Evolutionary conservation across 2,888 invertebrate genomes (phyloP), one percentile per base, ranked within the genome.

Genomic region (Agrotis ipsilon): DNA sequence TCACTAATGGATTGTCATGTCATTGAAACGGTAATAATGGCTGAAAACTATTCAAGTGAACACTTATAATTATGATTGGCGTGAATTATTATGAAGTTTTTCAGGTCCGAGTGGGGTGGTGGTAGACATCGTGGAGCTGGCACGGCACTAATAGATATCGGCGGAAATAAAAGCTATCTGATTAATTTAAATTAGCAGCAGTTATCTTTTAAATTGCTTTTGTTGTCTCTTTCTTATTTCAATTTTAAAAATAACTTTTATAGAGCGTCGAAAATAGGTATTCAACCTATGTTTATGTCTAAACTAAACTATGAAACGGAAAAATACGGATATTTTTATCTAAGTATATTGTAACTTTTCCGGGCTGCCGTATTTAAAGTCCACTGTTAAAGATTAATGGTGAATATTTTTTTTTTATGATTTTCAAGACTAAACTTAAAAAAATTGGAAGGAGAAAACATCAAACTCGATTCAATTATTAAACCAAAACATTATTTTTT

Each of bases 11-110:
- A 70, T 63, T 74, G 80, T 68, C 68, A 63, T 64, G 64, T 68
- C 69, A 72, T 75, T 54, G 45, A 69, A n/a, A 55, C 7, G 11
- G 14, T 55, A 63, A 57, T 46, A 68, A 49, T 68, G 9, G n/a
- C 55, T 83, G 83, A 72, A 80, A 85, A 75, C 71, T 74, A 59
- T 71, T 46, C 75, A 78, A 73, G 60, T 64, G 72, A 57, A 68
- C 77, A 74, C 68, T 58, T 45, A 55, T 60, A 72, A 68, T 75
- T 58, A 59, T 75, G 46, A 75, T 75, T 79, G 78, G 61, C 64
- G 55, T 83, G 54, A 55, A 62, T 72, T 62, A 39, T 71, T 70
- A 70, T 77, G 9, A 61, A 58, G 46, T 75, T 74, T 85, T 85
- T 27, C 75, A 80, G 83, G 46, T 72, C 49, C 7, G 57, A 54